These are phyloP conservation scores for Caenorhabditis afra DNA, from an alignment of 2,888 invertebrate genomes.

Conservation along the genomic window DNA sequence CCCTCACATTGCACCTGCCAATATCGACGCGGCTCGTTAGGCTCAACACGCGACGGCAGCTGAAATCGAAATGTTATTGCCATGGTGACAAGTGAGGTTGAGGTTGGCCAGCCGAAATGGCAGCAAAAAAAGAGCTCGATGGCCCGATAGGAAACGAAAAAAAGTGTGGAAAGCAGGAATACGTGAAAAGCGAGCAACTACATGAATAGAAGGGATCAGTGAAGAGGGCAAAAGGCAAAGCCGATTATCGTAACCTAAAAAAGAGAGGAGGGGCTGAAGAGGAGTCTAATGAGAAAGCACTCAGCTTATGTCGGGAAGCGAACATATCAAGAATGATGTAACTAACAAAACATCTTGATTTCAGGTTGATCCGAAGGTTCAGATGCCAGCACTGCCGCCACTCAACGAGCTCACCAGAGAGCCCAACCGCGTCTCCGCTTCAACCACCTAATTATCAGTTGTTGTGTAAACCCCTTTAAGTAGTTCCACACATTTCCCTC, in stretches of 20 bases:
- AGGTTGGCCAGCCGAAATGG: neutral
- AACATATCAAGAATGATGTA: too few relatives aligned
- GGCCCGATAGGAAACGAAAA: neutral
- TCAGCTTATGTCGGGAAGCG: too few relatives aligned
- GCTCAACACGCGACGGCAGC: neutral
- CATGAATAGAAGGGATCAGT: slow-evolving; percentile 3
- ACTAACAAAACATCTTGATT: too few relatives aligned
- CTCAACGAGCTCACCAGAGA: too few relatives aligned
- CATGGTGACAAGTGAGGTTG: slow-evolving; percentile 12
- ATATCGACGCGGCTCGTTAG: too few relatives aligned
- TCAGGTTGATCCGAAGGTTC: too few relatives aligned
- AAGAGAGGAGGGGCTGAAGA: neutral
- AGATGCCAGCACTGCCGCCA: too few relatives aligned
- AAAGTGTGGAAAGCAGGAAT: neutral
- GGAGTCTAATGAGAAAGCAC: neutral
- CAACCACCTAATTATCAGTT: too few relatives aligned
- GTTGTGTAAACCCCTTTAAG: too few relatives aligned
- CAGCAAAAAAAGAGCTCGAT: neutral
- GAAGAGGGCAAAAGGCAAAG: slow-evolving; percentile 1
- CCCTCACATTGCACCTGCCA: too few relatives aligned
- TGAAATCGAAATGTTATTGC: slow-evolving; percentile 25
- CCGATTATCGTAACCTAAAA: neutral
- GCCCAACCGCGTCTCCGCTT: too few relatives aligned
- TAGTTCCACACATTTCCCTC: too few relatives aligned
- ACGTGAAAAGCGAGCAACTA: slow-evolving; percentile 30